These are phyloP conservation scores for Cantharis lateralis DNA, from an alignment of 2,888 invertebrate genomes.

Conservation along the genomic window DNA sequence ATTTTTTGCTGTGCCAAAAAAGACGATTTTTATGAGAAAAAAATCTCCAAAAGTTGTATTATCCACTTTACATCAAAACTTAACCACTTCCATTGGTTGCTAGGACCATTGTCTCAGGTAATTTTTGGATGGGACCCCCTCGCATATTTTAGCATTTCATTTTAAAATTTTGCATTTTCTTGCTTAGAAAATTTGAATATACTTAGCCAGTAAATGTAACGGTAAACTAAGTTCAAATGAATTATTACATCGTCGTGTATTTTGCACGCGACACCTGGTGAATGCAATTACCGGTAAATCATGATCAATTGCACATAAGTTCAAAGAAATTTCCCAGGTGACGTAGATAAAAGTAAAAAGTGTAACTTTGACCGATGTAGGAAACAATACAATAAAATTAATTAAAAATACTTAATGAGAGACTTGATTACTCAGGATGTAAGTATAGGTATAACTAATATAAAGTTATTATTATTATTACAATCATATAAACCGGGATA, in stretches of 20 bases:
- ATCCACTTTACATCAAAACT: no score
- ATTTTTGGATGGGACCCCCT: no score
- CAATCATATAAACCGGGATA: neutral
- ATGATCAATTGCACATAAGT: conserved; percentile 1
- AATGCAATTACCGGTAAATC: neutral
- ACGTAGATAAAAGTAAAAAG: neutral
- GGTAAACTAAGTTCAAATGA: neutral
- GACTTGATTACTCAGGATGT: neutral
- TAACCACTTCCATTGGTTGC: no score
- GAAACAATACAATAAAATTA: neutral
- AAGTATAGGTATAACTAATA: neutral
- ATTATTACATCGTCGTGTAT: neutral
- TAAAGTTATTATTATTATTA: neutral
- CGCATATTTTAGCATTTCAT: no score
- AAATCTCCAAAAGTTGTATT: no score
- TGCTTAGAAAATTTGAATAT: neutral
- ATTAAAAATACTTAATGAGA: neutral
- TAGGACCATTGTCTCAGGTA: no score
- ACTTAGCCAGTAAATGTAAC: neutral
- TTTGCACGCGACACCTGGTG: neutral
- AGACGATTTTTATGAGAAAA: no score
- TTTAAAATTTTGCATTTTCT: neutral
- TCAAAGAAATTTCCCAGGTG: neutral
- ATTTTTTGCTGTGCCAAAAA: no score
- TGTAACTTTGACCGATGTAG: neutral